Conservation (phyloP, 2,113 vertebrate genomes). For the Myiozetetes cayanensis region DNA sequence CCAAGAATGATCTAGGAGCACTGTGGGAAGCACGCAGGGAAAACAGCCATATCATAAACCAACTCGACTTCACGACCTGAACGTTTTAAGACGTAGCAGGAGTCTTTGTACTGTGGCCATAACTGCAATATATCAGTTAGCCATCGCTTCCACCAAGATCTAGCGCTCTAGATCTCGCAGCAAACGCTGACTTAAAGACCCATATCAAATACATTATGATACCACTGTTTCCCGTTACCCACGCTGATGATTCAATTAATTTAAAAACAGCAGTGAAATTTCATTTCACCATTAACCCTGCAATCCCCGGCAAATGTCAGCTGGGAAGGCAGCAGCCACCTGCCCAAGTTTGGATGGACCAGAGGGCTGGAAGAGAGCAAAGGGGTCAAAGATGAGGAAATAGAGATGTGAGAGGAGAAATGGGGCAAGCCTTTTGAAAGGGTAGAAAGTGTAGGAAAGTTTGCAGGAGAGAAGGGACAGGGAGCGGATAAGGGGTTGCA, state of each 20-base stretch:
- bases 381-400: background rate
- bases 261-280: conserved; percentile 64
- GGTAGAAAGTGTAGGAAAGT: background rate
- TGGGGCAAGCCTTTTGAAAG: background rate
- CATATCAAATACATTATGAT: conserved; percentile 63
- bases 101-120: conserved; percentile 12
- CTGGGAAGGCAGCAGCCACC: background rate
- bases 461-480: background rate
- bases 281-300: conserved; percentile 48
- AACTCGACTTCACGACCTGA: conserved; percentile 29
- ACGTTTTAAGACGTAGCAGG: background rate
- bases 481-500: background rate
- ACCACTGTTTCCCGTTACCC: conserved; percentile 64
- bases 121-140: conserved; percentile 34
- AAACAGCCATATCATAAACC: conserved; percentile 17
- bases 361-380: background rate
- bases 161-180: conserved; percentile 35
- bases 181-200: conserved; percentile 66
- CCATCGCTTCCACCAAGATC: conserved; percentile 49
- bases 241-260: conserved; percentile 67
- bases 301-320: background rate
- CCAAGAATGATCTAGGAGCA: background rate
- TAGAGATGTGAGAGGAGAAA: background rate
- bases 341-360: background rate
- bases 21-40: background rate